These are phyloP conservation scores for Laticauda colubrina DNA, from an alignment of 2,113 vertebrate genomes.

Conservation along the genomic window DNA sequence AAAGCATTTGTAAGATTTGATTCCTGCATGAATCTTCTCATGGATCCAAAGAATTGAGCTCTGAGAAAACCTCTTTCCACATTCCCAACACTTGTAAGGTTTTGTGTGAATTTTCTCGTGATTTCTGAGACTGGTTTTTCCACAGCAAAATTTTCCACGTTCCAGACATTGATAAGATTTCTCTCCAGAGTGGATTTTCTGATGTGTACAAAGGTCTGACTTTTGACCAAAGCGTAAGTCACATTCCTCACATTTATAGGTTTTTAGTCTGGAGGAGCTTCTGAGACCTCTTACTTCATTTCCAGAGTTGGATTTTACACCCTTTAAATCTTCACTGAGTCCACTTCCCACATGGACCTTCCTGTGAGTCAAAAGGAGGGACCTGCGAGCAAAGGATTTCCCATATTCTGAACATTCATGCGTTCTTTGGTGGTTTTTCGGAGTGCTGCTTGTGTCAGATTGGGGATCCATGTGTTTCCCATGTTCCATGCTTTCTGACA, in stretches of 20 bases:
- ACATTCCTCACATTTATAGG: not conserved
- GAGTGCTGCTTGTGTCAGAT: not conserved
- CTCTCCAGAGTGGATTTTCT: not conserved
- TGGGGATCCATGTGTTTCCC: not conserved
- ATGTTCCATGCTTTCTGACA: accelerated
- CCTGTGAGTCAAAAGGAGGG: not conserved
- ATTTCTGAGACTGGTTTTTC: not conserved
- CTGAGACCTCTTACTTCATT: not conserved
- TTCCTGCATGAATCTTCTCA: not conserved
- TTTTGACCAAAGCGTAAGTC: not conserved
- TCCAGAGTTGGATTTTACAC: not conserved
- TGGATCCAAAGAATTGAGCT: accelerated
- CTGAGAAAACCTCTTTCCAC: not conserved
- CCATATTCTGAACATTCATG: too few species aligned
- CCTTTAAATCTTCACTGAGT: not conserved
- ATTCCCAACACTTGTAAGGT: not conserved
- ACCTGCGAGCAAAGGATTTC: too few species aligned
- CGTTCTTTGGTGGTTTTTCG: too few species aligned
- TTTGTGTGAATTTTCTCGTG: not conserved
- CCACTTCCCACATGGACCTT: not conserved
- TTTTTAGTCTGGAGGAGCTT: not conserved
- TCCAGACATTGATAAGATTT: not conserved
- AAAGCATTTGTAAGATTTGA: not conserved
- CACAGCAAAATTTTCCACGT: not conserved
- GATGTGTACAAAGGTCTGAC: accelerated